A percentile compares a stretch with the other conserved stretches of the same genome.
These are phyloP conservation scores for Sipha flava DNA, from an alignment of 1,140 invertebrate species.

Conservation along the genomic window DNA sequence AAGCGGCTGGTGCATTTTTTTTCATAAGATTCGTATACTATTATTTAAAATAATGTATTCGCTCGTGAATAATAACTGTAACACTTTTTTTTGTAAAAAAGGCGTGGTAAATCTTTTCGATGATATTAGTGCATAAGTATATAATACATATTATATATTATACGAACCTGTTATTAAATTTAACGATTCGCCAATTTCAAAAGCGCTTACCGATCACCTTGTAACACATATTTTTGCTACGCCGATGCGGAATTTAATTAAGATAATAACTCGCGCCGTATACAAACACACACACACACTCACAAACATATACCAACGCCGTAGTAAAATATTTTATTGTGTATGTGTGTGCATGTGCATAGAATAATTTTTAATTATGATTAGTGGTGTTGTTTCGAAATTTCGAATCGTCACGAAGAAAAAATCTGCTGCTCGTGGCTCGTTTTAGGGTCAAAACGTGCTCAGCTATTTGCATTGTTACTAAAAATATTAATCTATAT, in stretches of 20 bases:
- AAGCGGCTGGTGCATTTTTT: background rate
- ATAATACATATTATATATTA: background rate
- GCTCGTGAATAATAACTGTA: background rate
- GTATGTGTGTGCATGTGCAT: background rate
- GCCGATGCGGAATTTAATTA: slow-evolving; percentile 15
- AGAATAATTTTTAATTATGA: slow-evolving; percentile 14
- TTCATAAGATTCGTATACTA: background rate
- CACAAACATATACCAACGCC: too few species aligned
- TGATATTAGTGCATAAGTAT: background rate
- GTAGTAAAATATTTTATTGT: too few species aligned
- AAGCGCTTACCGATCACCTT: slow-evolving; percentile 17
- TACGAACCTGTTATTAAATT: slow-evolving; percentile 9
- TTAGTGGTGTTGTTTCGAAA: background rate
- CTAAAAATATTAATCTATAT: slow-evolving; percentile 10
- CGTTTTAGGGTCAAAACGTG: slow-evolving; percentile 23
- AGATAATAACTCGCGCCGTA: background rate
- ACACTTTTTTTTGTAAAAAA: background rate
- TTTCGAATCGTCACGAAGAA: background rate
- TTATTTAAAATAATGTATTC: background rate
- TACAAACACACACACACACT: too few species aligned
- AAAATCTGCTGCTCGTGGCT: slow-evolving; percentile 21
- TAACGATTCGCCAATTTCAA: slow-evolving; percentile 16
- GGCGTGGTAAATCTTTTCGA: background rate
- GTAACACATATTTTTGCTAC: slow-evolving; percentile 4
- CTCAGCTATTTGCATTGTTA: background rate